Percentiles rank a stretch among this genome's conserved stretches.
Evolutionary conservation across 1,140 invertebrate genomes (phyloP).

Genomic region (Odontomachus brunneus): DNA sequence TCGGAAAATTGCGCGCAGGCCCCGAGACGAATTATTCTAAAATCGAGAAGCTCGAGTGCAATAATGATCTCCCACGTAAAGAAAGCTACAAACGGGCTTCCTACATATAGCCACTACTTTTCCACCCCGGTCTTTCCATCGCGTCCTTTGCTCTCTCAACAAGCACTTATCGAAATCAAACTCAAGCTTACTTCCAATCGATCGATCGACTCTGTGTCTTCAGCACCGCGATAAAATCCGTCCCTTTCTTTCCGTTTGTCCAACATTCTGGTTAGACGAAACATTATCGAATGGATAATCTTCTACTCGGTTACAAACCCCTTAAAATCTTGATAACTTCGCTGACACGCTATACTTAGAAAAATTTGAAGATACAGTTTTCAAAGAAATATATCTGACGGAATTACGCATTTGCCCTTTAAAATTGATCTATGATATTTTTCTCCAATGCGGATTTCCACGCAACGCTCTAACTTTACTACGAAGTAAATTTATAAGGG

Average conservation of each 20-base stretch:
- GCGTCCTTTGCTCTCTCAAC: constrained; percentile 73
- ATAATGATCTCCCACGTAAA: constrained; percentile 75
- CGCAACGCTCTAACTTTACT: background rate
- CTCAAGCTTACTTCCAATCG: constrained; percentile 73
- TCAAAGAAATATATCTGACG: background rate
- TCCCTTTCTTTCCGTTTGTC: constrained; percentile 46
- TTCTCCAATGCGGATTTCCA: background rate
- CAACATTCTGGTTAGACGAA: background rate
- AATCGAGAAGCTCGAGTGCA: constrained; percentile 65
- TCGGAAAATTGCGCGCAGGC: constrained; percentile 42
- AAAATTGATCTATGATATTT: constrained; percentile 12
- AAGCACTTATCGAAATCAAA: constrained; percentile 77
- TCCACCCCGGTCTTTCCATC: constrained; percentile 38
- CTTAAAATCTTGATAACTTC: background rate
- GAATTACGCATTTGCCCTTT: background rate
- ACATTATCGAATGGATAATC: background rate
- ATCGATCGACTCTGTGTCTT: constrained; percentile 62
- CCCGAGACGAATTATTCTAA: constrained; percentile 52
- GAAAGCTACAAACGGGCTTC: constrained; percentile 69
- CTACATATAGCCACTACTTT: background rate
- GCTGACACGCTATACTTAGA: background rate
- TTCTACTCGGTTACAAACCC: background rate
- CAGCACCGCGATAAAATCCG: constrained; percentile 59
- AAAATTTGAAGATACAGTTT: background rate
- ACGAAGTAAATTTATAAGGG: background rate